Conservation (phyloP, 2,113 vertebrate genomes). For the Coreoperca whiteheadi region DNA sequence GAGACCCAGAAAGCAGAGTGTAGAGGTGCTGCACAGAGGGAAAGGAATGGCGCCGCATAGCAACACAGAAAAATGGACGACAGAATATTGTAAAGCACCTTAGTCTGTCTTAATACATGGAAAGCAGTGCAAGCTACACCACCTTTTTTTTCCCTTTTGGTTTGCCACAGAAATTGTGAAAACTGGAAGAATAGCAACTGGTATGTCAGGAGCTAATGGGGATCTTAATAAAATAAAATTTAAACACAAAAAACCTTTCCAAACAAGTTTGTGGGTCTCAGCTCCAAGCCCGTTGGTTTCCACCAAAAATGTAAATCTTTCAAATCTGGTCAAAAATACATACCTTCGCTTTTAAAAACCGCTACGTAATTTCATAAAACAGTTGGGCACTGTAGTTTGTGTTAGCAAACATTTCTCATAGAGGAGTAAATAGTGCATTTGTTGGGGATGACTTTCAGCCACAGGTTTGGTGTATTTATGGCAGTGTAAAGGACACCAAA, state of each 20-base stretch:
- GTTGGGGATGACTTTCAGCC: neutral
- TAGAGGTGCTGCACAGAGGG: constrained; percentile 11
- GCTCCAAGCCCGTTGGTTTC: neutral
- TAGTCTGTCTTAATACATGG: too few species aligned
- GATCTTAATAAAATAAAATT: too few species aligned
- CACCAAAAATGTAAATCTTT: neutral
- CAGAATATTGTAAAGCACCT: too few species aligned
- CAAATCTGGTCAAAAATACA: too few species aligned
- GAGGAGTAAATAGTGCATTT: neutral
- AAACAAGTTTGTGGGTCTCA: neutral
- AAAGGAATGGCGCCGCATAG: neutral
- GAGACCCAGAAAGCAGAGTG: constrained; percentile 22
- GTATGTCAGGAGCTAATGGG: too few species aligned
- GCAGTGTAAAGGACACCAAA: neutral
- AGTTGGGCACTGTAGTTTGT: neutral
- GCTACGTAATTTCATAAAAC: neutral
- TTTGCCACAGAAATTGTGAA: too few species aligned
- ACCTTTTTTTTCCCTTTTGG: too few species aligned
- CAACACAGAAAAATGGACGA: neutral
- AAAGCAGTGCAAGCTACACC: too few species aligned
- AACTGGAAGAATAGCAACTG: too few species aligned
- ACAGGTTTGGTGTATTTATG: neutral
- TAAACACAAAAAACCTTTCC: too few species aligned
- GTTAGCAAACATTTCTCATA: neutral
- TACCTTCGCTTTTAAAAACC: neutral